Base-by-base conservation (phyloP, 2,797 vertebrate genomes). In the Syngnathus rostellatus region DNA sequence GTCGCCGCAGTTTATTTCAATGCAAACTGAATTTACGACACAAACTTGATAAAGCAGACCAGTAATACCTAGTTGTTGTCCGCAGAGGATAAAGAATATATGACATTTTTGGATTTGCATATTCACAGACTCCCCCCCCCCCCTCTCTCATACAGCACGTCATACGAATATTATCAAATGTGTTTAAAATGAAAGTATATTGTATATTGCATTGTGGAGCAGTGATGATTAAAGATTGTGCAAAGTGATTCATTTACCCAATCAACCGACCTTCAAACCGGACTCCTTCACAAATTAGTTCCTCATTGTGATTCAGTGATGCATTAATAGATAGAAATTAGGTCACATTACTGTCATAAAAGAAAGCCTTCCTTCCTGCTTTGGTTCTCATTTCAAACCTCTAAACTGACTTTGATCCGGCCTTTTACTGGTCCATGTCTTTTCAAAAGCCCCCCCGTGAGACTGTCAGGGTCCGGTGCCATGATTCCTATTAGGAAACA, bases 401-500 rank as follows among this genome's bases (percentile, higher is more conserved):
- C 17, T 21, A 78, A 46, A 59, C 31, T 41, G 38, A 45, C 41
- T 41, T 53, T 53, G 41, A n/a, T 38, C 12, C 2, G 9, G 16
- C 38, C 19, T 31, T 19, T 11, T 21, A 37, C 40, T 39, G 43
- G 39, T 64, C 68, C 70, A 68, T 67, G 68, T 68, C 70, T 73
- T 60, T 62, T 68, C 72, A 68, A 58, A 31, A 37, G 25, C 25
- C 31, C 31, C 31, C 12, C 31, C 2, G 73, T 48, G 45, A 66
- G 64, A 58, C 21, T 14, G 60, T 14, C 40, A 62, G 40, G 21
- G 72, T 74, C 70, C 71, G 58, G 70, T 46, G 8, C 64, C 70
- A 78, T 81, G 78, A 84, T 81, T 88, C 73, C 82, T 84, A 83
- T 82, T 83, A 77, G 68, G 79, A 77, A 81, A 76, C 69, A 69